Evolutionary conservation across 2,797 vertebrate genomes (phyloP).

Genomic region (Fistularia tabacaria): DNA sequence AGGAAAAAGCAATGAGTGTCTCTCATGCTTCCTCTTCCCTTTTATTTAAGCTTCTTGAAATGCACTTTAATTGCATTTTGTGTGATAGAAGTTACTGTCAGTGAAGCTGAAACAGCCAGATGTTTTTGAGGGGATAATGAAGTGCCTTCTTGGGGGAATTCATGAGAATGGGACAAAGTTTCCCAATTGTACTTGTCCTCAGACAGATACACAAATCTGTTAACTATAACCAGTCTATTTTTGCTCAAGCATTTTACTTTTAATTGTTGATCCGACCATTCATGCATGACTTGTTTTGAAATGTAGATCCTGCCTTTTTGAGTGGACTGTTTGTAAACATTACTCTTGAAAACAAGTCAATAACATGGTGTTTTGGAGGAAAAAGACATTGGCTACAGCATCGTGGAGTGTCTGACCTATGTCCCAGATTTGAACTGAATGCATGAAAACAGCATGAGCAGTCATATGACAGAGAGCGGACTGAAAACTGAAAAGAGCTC

Average conservation of each 20-base stretch:
- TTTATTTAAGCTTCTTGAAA: constrained; percentile 30
- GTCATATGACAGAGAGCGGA: constrained; percentile 20
- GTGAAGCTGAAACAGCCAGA: constrained; percentile 21
- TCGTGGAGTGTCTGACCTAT: neutral
- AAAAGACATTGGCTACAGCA: neutral
- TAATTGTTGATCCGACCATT: constrained; percentile 12
- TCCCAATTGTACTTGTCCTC: constrained; percentile 26
- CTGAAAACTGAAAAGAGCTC: constrained; percentile 7
- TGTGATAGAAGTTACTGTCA: constrained; percentile 1
- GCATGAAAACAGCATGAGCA: constrained; percentile 29
- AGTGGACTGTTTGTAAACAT: neutral
- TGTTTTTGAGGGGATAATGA: constrained; percentile 33
- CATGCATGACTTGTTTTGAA: constrained; percentile 12
- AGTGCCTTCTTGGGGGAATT: constrained; percentile 58
- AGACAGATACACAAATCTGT: constrained; percentile 15
- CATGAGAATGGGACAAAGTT: constrained; percentile 6
- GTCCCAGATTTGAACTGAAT: constrained; percentile 25
- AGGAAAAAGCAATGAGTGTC: constrained; percentile 29
- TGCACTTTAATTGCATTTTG: constrained; percentile 25
- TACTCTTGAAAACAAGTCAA: neutral
- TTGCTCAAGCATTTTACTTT: too few relatives aligned
- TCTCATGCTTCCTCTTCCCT: constrained; percentile 13
- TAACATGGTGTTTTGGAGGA: constrained; percentile 15
- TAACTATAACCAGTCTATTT: neutral
- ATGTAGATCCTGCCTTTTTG: neutral